Conservation (phyloP, 2,888 invertebrate species). For the Panzeria rudis region DNA sequence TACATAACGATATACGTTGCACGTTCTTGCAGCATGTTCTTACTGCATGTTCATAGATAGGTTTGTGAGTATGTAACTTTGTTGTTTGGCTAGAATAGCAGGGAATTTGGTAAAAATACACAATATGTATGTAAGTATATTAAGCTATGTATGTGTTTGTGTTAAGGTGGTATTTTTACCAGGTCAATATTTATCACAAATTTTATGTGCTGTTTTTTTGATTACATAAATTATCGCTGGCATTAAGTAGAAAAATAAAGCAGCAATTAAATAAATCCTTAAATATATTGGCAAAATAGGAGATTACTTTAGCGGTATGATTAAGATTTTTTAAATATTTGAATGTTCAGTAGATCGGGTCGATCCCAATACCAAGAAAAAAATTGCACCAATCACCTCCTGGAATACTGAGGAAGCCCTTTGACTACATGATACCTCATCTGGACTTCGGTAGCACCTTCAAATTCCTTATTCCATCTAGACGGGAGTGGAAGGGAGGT, state of each 20-base stretch:
- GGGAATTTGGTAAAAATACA: slow-evolving; percentile 17
- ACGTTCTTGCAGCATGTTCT: slow-evolving; percentile 1
- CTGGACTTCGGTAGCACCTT: no score
- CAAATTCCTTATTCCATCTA: no score
- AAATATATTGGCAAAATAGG: neutral
- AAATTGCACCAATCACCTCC: no score
- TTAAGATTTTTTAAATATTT: neutral
- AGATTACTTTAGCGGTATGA: neutral
- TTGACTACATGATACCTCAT: no score
- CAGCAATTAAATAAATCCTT: slow-evolving; percentile 14
- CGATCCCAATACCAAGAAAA: no score
- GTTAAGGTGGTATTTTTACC: slow-evolving; percentile 65
- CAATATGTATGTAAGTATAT: neutral
- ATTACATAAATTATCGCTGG: slow-evolving; percentile 1
- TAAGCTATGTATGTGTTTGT: slow-evolving; percentile 56
- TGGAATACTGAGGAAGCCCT: no score
- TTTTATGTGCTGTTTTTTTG: slow-evolving; percentile 26
- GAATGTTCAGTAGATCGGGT: neutral
- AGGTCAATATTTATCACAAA: slow-evolving; percentile 68
- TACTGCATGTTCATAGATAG: neutral
- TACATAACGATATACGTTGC: slow-evolving; percentile 35
- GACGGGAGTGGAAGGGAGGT: no score
- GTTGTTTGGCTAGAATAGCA: slow-evolving; percentile 36
- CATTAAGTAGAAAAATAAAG: neutral
- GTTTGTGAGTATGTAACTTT: slow-evolving; percentile 14